Base-by-base conservation (phyloP, 1,140 invertebrate species). In the Onthophagus taurus region DNA sequence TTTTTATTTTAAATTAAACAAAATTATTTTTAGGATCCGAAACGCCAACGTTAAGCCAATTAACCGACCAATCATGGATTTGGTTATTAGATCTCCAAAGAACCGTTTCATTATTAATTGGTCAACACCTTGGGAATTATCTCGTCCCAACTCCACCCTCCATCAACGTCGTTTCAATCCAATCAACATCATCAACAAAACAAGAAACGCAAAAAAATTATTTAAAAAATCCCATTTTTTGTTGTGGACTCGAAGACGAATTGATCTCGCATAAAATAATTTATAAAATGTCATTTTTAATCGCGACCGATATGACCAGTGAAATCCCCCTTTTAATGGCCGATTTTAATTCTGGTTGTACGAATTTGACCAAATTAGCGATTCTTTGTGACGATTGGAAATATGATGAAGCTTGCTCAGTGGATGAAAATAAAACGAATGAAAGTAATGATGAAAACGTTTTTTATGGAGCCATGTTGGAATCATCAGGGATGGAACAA, bases 81-180 rank as follows among this genome's bases (percentile, higher is more conserved):
- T 81, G 78, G 78, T 59, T 78, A 45, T 55, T 80, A 12, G 78
- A 80, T 59, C 55, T 79, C 49, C 75, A 80, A 55, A 58, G 75
- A 50, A 68, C 72, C 0, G 77, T 73, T 57, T 68, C 73, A 20
- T 58, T 79, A 21, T 58, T 81, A 44, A 69, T 80, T 41, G 78
- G 78, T 11, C 65, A 74, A 24, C 75, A 74, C 54, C 63, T 81
- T 19, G 72, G 74, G 2, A 71, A 69, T 11, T 72, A 76, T 66
- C 52, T 80, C 21, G 59, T 71, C 17, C 76, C 76, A 2, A 50
- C 66, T 4, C 64, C 67, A 7, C 42, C 67, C 8, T 64, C 65
- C 2, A n/a, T n/a, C n/a, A n/a, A n/a, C n/a, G n/a, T n/a, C n/a
- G n/a, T n/a, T n/a, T n/a, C n/a, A n/a, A n/a, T n/a, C n/a, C n/a